Base-by-base conservation (phyloP, 2,113 vertebrate genomes). In the Ptilonorhynchus violaceus region DNA sequence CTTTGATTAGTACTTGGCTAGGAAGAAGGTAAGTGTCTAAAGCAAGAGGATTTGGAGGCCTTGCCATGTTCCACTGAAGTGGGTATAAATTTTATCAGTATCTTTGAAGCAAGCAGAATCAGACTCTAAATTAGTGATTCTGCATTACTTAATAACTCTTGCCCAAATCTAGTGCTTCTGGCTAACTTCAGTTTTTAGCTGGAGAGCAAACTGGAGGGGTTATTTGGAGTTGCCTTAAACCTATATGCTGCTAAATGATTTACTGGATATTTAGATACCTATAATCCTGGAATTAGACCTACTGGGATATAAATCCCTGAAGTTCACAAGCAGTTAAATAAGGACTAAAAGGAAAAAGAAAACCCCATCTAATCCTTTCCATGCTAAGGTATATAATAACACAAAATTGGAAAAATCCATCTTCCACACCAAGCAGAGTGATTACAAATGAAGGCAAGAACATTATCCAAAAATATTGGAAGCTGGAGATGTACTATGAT, bases 211-310 rank as follows among this genome's bases (percentile, higher is more conserved):
- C 93, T 83, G 66, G 76, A 93, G 90, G 92, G 83, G 73, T 91
- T 95, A 91, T 96, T 95, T 95, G 86, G 86, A 93, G 88, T 96
- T 96, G 88, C 80, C 80, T 91, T 92, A 96, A 95, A 96, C 86
- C 86, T 89, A 87, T 96, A 75, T 79, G 60, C 88, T 91, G 53
- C 91, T 96, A 82, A 94, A 97, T 96, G 93, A 95, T 97, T 96
- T 96, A 93, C 95, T 94, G 92, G 73, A 50, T 96, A 84, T 95
- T 92, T 89, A 96, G 93, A 92, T 89, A 87, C 95, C 88, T 93
- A 96, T 97, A 97, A 97, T 95, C 93, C 96, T 94, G 80, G 96
- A 96, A 94, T 96, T 96, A 96, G 86, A 92, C 92, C 96, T 89
- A 93, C 88, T 92, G 93, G 88, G 92, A 91, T 94, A 94, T 92